Evolutionary conservation across 2,888 invertebrate genomes (phyloP).

Genomic region (Cheiracanthium punctorium): DNA sequence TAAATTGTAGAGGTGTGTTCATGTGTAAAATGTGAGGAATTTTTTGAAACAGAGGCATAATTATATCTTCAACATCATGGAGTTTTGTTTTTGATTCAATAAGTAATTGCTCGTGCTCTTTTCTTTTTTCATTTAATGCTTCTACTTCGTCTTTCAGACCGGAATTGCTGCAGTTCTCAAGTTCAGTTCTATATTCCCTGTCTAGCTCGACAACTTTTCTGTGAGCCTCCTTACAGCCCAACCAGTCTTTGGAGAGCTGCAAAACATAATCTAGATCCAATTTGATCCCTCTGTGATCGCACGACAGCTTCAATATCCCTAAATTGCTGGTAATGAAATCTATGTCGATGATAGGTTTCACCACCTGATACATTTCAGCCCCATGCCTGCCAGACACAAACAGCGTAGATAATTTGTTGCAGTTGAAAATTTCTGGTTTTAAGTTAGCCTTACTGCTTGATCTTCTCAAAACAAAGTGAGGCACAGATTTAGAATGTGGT

Average conservation of each 20-base stretch:
- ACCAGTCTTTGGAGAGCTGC: background rate
- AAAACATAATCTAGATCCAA: conserved; percentile 19
- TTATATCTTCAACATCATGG: conserved; percentile 36
- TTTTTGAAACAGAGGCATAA: conserved; percentile 35
- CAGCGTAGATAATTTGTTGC: conserved; percentile 34
- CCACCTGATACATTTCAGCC: conserved; percentile 46
- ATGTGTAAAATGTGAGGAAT: conserved; percentile 36
- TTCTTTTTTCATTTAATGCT: background rate
- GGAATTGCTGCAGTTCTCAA: background rate
- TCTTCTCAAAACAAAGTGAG: background rate
- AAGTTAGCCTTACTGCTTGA: too few species aligned
- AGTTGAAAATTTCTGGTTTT: background rate
- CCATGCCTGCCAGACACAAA: conserved; percentile 41
- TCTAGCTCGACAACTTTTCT: background rate
- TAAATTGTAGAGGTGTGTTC: conserved; percentile 16
- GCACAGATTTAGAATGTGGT: too few species aligned
- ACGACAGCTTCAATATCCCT: conserved; percentile 5
- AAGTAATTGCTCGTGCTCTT: background rate
- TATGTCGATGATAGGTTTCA: conserved; percentile 37
- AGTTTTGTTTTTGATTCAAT: conserved; percentile 23
- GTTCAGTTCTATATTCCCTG: background rate
- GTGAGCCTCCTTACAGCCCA: background rate
- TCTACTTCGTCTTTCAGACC: background rate
- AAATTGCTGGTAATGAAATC: conserved; percentile 15
- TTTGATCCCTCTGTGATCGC: conserved; percentile 16